phyloP scores from a whole-genome alignment of 2,888 invertebrate species.

The Philereme transversata region DNA sequence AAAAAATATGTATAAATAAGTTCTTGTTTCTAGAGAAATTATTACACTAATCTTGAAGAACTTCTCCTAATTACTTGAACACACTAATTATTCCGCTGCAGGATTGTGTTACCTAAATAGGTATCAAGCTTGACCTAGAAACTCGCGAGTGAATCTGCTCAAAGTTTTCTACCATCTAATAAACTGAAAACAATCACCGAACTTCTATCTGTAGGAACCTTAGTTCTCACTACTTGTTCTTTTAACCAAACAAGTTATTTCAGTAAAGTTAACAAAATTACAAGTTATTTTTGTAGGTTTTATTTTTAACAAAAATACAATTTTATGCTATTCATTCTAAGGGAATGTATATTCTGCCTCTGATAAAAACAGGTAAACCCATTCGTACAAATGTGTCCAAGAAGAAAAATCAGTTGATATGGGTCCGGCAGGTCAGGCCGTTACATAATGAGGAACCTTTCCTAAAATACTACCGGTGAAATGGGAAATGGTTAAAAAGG shows the following conservation, averaged over 20 bases:
- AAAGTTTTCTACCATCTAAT: slow-evolving; percentile 23
- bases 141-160: slow-evolving; percentile 24
- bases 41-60: too few relatives aligned
- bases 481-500: slow-evolving; percentile 41
- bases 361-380: slow-evolving; percentile 36
- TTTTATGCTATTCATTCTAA: too few relatives aligned
- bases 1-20: too few relatives aligned
- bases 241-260: slow-evolving; percentile 14
- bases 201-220: slow-evolving; percentile 24
- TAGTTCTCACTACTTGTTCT: slow-evolving; percentile 19
- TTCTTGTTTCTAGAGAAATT: not conserved
- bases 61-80: not conserved
- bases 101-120: slow-evolving; percentile 21
- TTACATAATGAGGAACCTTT: slow-evolving; percentile 41
- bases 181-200: slow-evolving; percentile 31
- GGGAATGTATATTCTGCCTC: slow-evolving; percentile 3
- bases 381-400: slow-evolving; percentile 45
- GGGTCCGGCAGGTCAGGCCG: slow-evolving; percentile 49
- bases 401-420: slow-evolving; percentile 52
- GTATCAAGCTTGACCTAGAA: slow-evolving; percentile 17
- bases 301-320: not conserved
- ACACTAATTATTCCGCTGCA: not conserved
- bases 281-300: slow-evolving; percentile 7
- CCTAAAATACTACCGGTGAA: slow-evolving; percentile 40
- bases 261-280: not conserved